Evolutionary conservation across 1,140 invertebrate species (phyloP), one percentile per base, ranked within the genome.

Genomic region (Tetramorium parvispinum): DNA sequence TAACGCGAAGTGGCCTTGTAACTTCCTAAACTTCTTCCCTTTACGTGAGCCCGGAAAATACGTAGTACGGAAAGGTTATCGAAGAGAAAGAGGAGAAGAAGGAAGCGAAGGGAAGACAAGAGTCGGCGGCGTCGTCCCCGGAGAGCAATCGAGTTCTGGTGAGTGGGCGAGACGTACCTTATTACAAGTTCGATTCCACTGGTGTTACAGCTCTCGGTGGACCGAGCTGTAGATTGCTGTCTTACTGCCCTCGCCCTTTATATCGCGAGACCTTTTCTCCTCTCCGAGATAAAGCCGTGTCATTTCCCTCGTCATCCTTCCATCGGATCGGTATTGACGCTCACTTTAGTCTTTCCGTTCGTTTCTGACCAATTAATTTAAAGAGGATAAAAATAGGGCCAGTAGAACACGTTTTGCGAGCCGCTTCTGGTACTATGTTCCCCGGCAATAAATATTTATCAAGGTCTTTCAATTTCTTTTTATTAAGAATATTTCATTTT

Each of bases 171-270:
- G 76, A 83, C 88, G 85, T 91, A 93, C 89, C 92, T 93, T 93
- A 94, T 94, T 93, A 93, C 93, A 93, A 94, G 93, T 93, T 94
- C 93, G 93, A 94, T 94, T 94, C 90, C 88, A 90, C 89, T 76
- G 68, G 89, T 76, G 90, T 93, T 94, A 93, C 92, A 90, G 88
- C 88, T 79, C 91, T 92, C 92, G 53, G 88, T 73, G 92, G 92
- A 91, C 86, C 90, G 57, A 68, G 65, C 70, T 85, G 92, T 91
- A 92, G 90, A 93, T 93, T 92, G 92, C 86, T 90, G 87, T 91
- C 90, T 89, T 89, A 89, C 88, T 83, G 65, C 77, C 70, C 59
- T 63, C 61, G 85, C 85, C 87, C 81, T 90, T 88, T 88, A 89
- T 85, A 85, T 55, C 53, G 51, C 27, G 77, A 68, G 27, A n/a